Base-by-base conservation (phyloP, 2,797 vertebrate genomes). In the Nyctibius grandis region DNA sequence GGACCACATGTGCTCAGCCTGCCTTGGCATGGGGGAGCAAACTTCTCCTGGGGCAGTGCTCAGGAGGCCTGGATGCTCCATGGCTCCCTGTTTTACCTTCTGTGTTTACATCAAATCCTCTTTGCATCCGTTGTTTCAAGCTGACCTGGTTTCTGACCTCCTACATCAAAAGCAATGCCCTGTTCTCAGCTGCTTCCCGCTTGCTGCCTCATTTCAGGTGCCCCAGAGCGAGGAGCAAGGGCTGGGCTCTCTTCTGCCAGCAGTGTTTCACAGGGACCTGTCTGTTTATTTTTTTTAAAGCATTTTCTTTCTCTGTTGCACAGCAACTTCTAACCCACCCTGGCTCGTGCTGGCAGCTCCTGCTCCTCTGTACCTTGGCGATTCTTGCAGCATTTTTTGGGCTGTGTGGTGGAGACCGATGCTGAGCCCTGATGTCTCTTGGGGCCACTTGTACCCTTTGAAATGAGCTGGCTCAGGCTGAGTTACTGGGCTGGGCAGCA, bases 171-270 rank as follows among this genome's bases (percentile, higher is more conserved):
- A 54, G 63, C 47, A 69, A 4, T 31, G 20, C n/a, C 34, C 20
- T 57, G 28, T 64, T 82, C 64, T 65, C 45, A 45, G 64, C 50
- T 47, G 36, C 21, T 13, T 59, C 31, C 50, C 6, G 1, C 3
- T 5, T 10, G 28, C 57, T 82, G 33, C 64, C 25, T 50, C 6
- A 0, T 67, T 61, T 42, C 36, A 61, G 70, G 69, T 28, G 51
- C 73, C 81, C 33, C 0, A 0, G 56, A 74, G 64, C 0, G 0
- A 38, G 0, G 56, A 74, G 64, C 0, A 0, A 38, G 64, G 63
- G 26, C 61, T 83, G 68, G 26, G 48, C 72, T 89, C 53, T 25
- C 31, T 86, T 38, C 44, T 88, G 60, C 76, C 73, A 75, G 68
- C 33, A 40, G 45, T 3, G 53, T 77, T 88, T 80, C 89, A 78